These are phyloP conservation scores for Zaprionus capensis DNA, from an alignment of 1,140 invertebrate genomes.

Conservation along the genomic window DNA sequence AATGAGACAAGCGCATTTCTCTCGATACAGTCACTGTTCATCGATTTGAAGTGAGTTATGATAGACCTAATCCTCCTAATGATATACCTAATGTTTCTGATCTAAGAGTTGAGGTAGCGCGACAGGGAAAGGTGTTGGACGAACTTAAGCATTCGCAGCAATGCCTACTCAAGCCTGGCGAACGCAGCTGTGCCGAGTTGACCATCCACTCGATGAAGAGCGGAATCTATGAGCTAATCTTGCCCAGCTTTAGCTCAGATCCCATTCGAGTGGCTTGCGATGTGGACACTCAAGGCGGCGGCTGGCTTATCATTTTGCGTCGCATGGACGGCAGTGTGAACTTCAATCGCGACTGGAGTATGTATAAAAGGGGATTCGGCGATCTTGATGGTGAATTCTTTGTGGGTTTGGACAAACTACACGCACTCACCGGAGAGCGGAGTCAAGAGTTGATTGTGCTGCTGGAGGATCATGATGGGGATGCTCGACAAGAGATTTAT, in stretches of 20 bases:
- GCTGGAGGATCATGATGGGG: constrained; percentile 72
- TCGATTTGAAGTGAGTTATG: not conserved
- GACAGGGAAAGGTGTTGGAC: not conserved
- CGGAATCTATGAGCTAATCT: constrained; percentile 33
- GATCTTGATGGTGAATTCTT: constrained; percentile 85
- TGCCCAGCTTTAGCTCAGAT: constrained; percentile 38
- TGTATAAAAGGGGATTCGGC: constrained; percentile 88
- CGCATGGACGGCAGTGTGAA: constrained; percentile 87
- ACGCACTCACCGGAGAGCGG: constrained; percentile 85
- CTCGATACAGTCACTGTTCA: not conserved
- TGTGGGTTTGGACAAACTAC: constrained; percentile 86
- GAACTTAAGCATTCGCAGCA: not conserved
- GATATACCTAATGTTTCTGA: not conserved
- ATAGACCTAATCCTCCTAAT: not conserved
- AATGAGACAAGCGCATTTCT: not conserved
- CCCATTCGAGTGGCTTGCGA: constrained; percentile 50
- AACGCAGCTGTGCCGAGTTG: not conserved
- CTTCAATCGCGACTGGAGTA: constrained; percentile 86
- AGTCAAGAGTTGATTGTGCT: constrained; percentile 87
- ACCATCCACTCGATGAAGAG: not conserved
- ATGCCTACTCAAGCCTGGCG: not conserved
- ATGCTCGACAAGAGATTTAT: constrained; percentile 25
- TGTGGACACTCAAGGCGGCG: constrained; percentile 36
- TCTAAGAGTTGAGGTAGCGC: not conserved
- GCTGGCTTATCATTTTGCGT: constrained; percentile 85